A percentile compares a stretch with the other conserved stretches of the same genome.
These are phyloP conservation scores for Botia kubotai DNA, from an alignment of 2,797 vertebrate genomes.

Conservation along the genomic window DNA sequence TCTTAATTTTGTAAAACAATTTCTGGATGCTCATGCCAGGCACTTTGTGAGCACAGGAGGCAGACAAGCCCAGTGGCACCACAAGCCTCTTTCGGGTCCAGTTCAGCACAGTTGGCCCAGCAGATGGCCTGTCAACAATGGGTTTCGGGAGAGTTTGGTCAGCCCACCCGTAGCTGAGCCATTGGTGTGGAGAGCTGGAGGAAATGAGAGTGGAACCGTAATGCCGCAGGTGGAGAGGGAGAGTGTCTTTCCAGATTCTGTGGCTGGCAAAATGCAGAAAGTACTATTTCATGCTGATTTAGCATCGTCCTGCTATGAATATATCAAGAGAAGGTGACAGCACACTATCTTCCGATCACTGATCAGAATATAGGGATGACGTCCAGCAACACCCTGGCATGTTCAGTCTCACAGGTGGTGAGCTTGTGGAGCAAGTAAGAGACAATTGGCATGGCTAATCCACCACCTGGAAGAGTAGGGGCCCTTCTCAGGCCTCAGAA, in stretches of 20 bases:
- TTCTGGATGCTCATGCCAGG: constrained; percentile 6
- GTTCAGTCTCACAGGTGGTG: constrained; percentile 35
- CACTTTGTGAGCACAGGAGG: constrained; percentile 39
- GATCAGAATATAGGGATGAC: neutral
- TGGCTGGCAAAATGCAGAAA: neutral
- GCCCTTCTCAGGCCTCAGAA: neutral
- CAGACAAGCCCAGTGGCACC: neutral
- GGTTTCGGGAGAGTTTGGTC: constrained; percentile 26
- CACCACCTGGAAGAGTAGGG: constrained; percentile 17
- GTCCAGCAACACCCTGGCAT: constrained; percentile 37
- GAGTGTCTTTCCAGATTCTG: neutral
- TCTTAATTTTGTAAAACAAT: neutral
- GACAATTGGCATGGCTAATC: constrained; percentile 19
- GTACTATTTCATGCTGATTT: constrained; percentile 11
- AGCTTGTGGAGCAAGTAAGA: constrained; percentile 26
- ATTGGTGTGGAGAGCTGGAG: constrained; percentile 10
- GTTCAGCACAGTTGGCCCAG: constrained; percentile 52
- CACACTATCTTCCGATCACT: neutral
- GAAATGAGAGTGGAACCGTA: neutral
- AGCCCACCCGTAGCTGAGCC: constrained; percentile 32
- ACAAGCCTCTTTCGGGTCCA: constrained; percentile 14
- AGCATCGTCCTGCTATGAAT: constrained; percentile 8
- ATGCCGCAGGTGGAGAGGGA: constrained; percentile 25
- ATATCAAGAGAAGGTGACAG: constrained; percentile 18
- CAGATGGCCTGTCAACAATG: constrained; percentile 58